Evolutionary conservation across 1,140 invertebrate genomes (phyloP), one percentile per base, ranked within the genome.

Genomic region (Megathymus violae): DNA sequence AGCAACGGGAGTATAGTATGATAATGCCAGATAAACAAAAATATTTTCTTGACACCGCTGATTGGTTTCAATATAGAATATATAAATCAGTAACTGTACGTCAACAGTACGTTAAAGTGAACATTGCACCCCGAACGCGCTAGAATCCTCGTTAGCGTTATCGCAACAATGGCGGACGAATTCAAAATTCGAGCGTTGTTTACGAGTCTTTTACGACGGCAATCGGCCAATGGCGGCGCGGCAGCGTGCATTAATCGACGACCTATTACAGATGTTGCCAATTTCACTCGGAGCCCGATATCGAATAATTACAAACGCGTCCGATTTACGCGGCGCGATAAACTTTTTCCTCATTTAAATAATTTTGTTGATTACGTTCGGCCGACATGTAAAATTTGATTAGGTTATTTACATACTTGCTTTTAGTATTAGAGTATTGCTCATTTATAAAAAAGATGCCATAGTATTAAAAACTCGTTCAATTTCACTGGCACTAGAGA

Each of bases 121-220:
- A 47, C 44, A 58, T 44, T 34, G 10, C 40, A 34, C 17, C 25
- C 52, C 14, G 22, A 56, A 43, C 38, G 22, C 43, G 52, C n/a
- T 34, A 58, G 25, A 56, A 47, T 59, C 59, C 67, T 69, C 56
- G 64, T 71, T 67, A 71, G 44, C 44, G 69, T 67, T 71, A 71
- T 67, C 69, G 68, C 61, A 64, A 46, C 41, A 58, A 59, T 59
- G 54, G 54, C 43, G 41, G 54, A 47, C 41, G 54, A 59, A 59
- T 59, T 46, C 31, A 43, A 59, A 59, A 46, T 38, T 59, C 54
- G 43, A 59, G 25, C 43, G 58, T 14, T 43, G 48, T 63, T 67
- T 71, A 67, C 64, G 64, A 63, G 36, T 48, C 16, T 59, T 62
- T 68, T 58, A 68, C 65, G 50, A 51, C 27, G 6, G 41, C 16